Percentiles rank a stretch among this genome's conserved stretches.
phyloP scores from a whole-genome alignment of 2,113 vertebrate species.

The Arenaria interpres region DNA sequence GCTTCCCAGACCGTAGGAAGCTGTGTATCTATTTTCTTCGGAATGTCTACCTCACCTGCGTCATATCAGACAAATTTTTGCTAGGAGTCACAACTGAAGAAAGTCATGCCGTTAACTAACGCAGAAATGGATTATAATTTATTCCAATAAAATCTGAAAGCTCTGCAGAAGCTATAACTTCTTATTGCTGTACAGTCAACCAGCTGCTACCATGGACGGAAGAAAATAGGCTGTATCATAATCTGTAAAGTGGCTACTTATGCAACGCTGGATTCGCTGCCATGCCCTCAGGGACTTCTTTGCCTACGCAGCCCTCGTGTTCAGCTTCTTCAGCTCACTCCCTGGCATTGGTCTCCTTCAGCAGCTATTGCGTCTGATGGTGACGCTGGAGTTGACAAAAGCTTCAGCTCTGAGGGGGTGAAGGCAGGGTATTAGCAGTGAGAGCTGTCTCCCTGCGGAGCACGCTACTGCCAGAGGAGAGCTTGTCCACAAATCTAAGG shows the following conservation, averaged over 20 bases:
- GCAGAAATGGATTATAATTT: background rate
- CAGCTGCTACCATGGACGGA: background rate
- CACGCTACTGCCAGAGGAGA: background rate
- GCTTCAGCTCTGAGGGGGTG: rapidly evolving
- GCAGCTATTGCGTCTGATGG: background rate
- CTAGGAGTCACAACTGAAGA: background rate
- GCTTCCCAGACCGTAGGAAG: background rate
- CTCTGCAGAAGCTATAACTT: background rate
- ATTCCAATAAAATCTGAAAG: background rate
- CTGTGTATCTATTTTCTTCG: background rate
- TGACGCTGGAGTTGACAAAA: background rate
- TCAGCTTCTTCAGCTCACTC: background rate
- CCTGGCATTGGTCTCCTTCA: background rate
- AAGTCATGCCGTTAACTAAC: background rate
- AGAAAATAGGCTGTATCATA: background rate
- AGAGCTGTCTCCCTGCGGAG: background rate
- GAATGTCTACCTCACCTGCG: background rate
- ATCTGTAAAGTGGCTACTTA: background rate
- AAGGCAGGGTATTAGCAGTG: background rate
- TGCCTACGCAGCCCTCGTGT: background rate
- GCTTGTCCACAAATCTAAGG: background rate
- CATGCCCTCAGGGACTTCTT: background rate
- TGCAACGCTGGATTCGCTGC: background rate
- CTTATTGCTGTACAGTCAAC: background rate
- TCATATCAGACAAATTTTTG: background rate